Evolutionary conservation across 53 echinoderm and acorn worm species (phyloP), one percentile per base, ranked within the genome.

Genomic region (Paelopatides confundens): DNA sequence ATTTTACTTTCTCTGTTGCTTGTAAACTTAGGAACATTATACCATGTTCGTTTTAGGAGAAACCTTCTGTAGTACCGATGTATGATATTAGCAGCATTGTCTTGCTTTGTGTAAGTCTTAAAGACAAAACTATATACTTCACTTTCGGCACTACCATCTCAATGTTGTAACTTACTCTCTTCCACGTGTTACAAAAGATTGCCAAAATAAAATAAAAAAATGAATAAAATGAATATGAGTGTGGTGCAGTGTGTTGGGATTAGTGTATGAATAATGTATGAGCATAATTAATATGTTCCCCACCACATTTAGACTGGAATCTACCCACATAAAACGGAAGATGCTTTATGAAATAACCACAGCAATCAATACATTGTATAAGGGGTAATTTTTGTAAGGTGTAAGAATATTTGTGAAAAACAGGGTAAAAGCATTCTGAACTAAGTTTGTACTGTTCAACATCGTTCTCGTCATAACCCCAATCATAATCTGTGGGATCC

Each of bases 241-340:
- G 90, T 76, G 85, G 50, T 54, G 92, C 92, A 7, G 92, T 95
- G 53, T 95, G 90, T 35, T 90, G 88, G 48, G 36, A 92, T 18
- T 86, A 90, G 52, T 62, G n/a, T n/a, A n/a, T n/a, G n/a, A n/a
- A 85, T 40, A 51, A 34, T 82, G 79, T 92, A 33, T 94, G 92
- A 21, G 51, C 49, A 62, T 95, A 90, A 74, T 95, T 92, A 7
- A 69, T 35, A 50, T 92, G 92, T 38, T 95, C 92, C 33, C 95
- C 92, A 77, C 88, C 95, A n/a, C n/a, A n/a, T 71, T 95, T 92
- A 32, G 90, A 35, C 53, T 91, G 90, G 18, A 92, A 92, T 27
- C 91, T 88, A 62, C 87, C 37, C 0, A 94, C 31, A 38, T 87
- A 89, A 84, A 92, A 87, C 9, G 77, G 70, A 7, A 85, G 49